Evolutionary conservation across 2,888 invertebrate species (phyloP).

Genomic region (Monopis laevigella): DNA sequence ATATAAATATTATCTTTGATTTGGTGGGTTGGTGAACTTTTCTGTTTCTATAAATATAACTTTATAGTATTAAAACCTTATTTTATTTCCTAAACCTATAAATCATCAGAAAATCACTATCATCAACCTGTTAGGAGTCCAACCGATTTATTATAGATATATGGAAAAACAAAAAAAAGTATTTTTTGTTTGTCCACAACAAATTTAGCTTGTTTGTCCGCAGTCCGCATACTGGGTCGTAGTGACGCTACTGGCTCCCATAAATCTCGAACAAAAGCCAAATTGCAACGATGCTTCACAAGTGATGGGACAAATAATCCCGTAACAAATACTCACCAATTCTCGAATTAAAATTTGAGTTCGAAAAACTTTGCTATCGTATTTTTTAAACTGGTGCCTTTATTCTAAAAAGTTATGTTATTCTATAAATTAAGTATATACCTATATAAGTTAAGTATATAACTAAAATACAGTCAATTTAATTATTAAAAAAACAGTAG

Average conservation of each 20-base stretch:
- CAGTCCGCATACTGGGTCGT: slow-evolving; percentile 40
- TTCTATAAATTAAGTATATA: too few relatives aligned
- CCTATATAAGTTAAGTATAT: too few relatives aligned
- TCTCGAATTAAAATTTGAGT: background rate
- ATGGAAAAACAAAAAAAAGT: slow-evolving; percentile 23
- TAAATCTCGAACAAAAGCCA: slow-evolving; percentile 59
- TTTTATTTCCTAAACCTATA: too few relatives aligned
- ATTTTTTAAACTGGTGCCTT: too few relatives aligned
- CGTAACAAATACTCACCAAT: slow-evolving; percentile 11
- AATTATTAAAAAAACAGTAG: too few relatives aligned
- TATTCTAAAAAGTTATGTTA: too few relatives aligned
- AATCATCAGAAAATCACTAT: background rate
- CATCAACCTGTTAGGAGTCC: slow-evolving; percentile 31
- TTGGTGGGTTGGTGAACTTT: too few relatives aligned
- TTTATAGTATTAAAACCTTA: too few relatives aligned
- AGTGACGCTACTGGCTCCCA: slow-evolving; percentile 30
- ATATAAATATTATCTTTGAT: too few relatives aligned
- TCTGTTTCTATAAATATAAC: too few relatives aligned
- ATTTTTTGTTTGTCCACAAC: slow-evolving; percentile 42
- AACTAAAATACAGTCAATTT: too few relatives aligned
- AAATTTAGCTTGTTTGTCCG: slow-evolving; percentile 57
- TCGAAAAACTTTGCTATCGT: too few relatives aligned
- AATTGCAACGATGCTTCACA: slow-evolving; percentile 56
- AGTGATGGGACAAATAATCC: slow-evolving; percentile 11
- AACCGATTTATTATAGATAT: slow-evolving; percentile 52